Base-by-base conservation (phyloP, 1,140 invertebrate species). In the Xylocopa sonorina region DNA sequence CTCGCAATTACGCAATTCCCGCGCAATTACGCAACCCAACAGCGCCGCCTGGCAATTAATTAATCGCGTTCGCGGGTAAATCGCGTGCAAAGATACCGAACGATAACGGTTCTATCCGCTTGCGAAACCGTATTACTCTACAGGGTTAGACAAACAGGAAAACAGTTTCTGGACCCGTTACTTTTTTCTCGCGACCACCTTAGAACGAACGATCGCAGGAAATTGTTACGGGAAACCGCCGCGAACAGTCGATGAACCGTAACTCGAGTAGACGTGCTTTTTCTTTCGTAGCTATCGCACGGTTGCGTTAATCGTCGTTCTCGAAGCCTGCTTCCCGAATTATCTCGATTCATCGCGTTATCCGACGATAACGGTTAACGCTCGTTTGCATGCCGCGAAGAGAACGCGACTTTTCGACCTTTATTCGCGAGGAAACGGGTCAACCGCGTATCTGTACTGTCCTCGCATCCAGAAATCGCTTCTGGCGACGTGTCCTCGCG, bases 1-100 rank as follows among this genome's bases (percentile, higher is more conserved):
- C 66, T 69, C 38, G 66, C 75, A 41, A 71, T 77, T 77, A 77
- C 16, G 74, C 64, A 68, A 77, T 77, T 43, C 16, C 62, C 55
- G 53, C 66, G 41, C 43, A 60, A 77, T 77, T 77, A 77, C 75
- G 53, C 64, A 57, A 58, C n/a, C 57, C 5, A n/a, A 7, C 53
- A 46, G n/a, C 63, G 29, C 63, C 24, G 24, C n/a, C 5, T 38
- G 51, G 53, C 66, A 60, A 68, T 60, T 60, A 71, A 71, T 77
- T 71, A 53, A 50, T 60, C 51, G 48, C 21, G 43, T 43, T 14
- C 24, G 60, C 60, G 21, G 21, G 16, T 46, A 46, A 67, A 76
- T 67, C 62, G 41, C 50, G 51, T 38, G 67, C 18, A 27, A 57
- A 32, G 18, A 41, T 55, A 41, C 34, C 50, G 66, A 53, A 38